A percentile compares a stretch with the other conserved stretches of the same genome.
phyloP scores from a whole-genome alignment of 2,888 invertebrate species.

The Smittia sp. region DNA sequence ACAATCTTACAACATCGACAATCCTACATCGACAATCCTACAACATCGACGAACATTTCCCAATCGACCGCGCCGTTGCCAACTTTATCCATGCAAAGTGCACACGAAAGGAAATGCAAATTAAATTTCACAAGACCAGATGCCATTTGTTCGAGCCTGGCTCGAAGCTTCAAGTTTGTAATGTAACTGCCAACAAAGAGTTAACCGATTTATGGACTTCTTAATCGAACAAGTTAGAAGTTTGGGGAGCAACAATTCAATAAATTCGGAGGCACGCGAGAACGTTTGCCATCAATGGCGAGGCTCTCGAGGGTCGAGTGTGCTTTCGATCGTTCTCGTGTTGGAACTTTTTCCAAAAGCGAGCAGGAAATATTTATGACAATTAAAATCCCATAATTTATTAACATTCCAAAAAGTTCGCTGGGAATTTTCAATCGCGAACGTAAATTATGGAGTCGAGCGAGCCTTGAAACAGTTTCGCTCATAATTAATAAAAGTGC shows the following conservation, averaged over 20 bases:
- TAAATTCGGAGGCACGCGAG: conserved; percentile 24
- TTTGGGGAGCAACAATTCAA: conserved; percentile 24
- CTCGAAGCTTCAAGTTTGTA: neutral
- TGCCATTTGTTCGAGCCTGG: neutral
- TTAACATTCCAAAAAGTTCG: neutral
- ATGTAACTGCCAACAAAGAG: neutral
- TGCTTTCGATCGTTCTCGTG: neutral
- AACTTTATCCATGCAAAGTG: neutral
- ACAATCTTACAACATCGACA: neutral
- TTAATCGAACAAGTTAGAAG: neutral
- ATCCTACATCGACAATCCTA: too few species aligned
- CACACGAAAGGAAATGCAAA: conserved; percentile 21
- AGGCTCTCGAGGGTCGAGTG: neutral
- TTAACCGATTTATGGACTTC: conserved; percentile 15
- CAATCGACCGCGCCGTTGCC: neutral
- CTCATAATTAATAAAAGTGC: conserved; percentile 10
- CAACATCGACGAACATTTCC: too few species aligned
- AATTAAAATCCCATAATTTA: conserved; percentile 21
- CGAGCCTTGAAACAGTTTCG: conserved; percentile 5
- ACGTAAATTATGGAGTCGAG: neutral
- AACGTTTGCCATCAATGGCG: neutral
- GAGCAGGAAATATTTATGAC: conserved; percentile 18
- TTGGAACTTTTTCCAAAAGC: neutral
- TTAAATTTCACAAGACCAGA: conserved; percentile 6
- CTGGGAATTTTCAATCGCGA: neutral